Percentiles rank a stretch among this genome's conserved stretches.
Conservation (phyloP, 2,888 invertebrate species). For the Protula sp. region DNA sequence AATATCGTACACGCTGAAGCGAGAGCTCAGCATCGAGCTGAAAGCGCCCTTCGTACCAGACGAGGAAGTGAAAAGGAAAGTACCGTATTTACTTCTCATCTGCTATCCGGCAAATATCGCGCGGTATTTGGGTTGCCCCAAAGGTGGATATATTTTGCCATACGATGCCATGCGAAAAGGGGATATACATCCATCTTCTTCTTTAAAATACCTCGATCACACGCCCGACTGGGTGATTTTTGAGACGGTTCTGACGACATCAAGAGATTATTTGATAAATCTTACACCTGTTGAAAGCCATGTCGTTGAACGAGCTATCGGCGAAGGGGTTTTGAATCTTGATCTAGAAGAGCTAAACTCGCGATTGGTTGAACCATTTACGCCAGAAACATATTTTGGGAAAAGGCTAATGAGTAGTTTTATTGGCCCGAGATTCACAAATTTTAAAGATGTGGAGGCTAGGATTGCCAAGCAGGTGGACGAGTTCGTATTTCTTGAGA, state of each 20-base stretch:
- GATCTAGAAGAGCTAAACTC: too few relatives aligned
- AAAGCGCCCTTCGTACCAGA: neutral
- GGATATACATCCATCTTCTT: constrained; percentile 39
- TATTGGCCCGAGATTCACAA: neutral
- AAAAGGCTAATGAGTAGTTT: neutral
- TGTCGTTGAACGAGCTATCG: too few relatives aligned
- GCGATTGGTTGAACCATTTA: too few relatives aligned
- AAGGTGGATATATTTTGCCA: constrained; percentile 34
- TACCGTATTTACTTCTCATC: constrained; percentile 32
- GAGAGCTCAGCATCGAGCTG: constrained; percentile 20
- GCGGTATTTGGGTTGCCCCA: constrained; percentile 34
- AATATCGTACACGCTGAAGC: constrained; percentile 25
- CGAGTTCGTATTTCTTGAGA: neutral
- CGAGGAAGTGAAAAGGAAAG: constrained; percentile 12
- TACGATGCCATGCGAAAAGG: constrained; percentile 1
- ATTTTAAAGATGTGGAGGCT: neutral
- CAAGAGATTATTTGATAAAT: too few relatives aligned
- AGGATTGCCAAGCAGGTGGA: neutral
- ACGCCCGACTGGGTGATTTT: too few relatives aligned
- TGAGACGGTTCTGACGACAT: too few relatives aligned
- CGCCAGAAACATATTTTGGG: too few relatives aligned
- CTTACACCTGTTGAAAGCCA: too few relatives aligned
- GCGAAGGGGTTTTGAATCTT: too few relatives aligned
- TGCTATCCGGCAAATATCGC: constrained; percentile 32
- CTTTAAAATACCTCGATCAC: constrained; percentile 25